Conservation (phyloP, 2,113 vertebrate genomes). For the Rhinogobius similis region DNA sequence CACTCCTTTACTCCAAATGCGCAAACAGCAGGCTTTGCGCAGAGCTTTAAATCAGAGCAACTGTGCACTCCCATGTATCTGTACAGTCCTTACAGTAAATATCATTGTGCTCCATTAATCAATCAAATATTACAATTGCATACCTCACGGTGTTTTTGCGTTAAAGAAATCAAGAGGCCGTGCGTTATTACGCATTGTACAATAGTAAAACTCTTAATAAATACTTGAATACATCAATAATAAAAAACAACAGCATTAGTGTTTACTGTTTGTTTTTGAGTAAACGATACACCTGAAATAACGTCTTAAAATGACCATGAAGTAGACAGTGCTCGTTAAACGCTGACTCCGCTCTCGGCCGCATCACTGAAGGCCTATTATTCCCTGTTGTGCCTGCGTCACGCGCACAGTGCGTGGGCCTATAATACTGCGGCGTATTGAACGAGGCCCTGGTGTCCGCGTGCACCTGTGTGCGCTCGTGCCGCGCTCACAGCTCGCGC, state of each 20-base stretch:
- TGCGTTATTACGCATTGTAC: background rate
- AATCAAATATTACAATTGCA: background rate
- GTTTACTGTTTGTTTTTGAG: no score
- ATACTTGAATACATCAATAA: no score
- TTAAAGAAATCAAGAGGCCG: background rate
- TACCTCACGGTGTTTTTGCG: no score
- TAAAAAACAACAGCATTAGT: no score
- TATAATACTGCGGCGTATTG: background rate
- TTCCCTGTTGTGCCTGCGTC: no score
- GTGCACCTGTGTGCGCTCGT: constrained; percentile 79
- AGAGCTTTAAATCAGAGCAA: background rate
- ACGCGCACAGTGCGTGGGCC: background rate
- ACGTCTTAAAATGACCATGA: no score
- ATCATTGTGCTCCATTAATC: background rate
- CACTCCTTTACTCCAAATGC: background rate
- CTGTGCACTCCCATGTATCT: background rate
- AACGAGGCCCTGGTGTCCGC: constrained; percentile 43
- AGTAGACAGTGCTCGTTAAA: no score
- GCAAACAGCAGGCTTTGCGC: background rate
- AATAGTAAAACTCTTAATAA: no score
- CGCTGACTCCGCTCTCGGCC: no score
- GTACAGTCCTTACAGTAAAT: no score
- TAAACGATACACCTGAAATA: no score
- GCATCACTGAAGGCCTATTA: no score
- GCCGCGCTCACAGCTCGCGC: constrained; percentile 50